Evolutionary conservation across 2,797 vertebrate species (phyloP), one percentile per base, ranked within the genome.

Genomic region (Gastrophryne carolinensis): DNA sequence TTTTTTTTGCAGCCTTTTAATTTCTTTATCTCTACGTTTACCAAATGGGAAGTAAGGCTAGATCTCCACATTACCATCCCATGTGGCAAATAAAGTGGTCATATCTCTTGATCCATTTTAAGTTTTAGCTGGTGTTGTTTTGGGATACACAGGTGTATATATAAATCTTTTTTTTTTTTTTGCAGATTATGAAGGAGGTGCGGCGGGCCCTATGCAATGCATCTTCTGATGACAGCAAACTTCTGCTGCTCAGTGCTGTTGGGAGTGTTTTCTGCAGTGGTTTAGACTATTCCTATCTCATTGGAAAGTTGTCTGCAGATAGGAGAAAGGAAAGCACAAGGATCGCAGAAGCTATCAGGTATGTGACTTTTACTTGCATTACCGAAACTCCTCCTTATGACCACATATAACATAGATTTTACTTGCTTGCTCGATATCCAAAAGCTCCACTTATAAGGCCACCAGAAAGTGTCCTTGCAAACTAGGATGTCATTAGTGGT

Each of bases 101-200:
- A 34, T 1, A 32, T 54, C 52, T 54, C 5, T 32, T 12, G 4
- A 11, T 58, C 21, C 9, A 11, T 6, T 10, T 11, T 21, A n/a
- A 58, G 30, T 34, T 34, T 21, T 5, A 11, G n/a, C 9, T 6
- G 8, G 15, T 57, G 0, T 4, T 17, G 26, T 32, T 13, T 63
- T 3, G 60, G 29, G 23, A 2, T 29, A 5, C 12, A 4, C n/a
- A 11, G n/a, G n/a, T n/a, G n/a, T n/a, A n/a, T n/a, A n/a, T n/a
- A n/a, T n/a, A n/a, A n/a, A 23, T 27, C 11, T 74, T 5, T 54
- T 7, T 77, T 24, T 80, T 78, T 83, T 76, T 32, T 21, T 83
- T 17, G 32, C 87, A 99, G 97, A 96, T 98, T 83, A 99, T 99
- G 97, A 99, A 98, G 87, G 97, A 99, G 85, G 90, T 99, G 72